These are phyloP conservation scores for Drosophila jambulina DNA, from an alignment of 1,140 invertebrate species.

Conservation along the genomic window DNA sequence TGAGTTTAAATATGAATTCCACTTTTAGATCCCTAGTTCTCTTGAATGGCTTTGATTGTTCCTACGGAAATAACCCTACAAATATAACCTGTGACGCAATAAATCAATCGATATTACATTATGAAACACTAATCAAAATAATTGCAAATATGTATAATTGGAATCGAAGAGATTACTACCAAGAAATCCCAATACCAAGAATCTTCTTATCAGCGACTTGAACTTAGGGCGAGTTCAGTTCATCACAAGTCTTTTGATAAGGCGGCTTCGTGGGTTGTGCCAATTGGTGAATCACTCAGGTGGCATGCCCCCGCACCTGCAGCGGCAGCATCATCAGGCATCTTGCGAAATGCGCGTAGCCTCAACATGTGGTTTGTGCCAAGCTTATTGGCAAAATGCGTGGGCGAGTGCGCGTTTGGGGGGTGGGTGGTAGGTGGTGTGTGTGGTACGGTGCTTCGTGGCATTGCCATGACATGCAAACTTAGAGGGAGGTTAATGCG, in stretches of 20 bases:
- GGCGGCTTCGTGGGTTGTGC: conserved; percentile 19
- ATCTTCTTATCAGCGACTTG: conserved; percentile 35
- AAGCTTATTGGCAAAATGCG: conserved; percentile 47
- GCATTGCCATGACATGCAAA: conserved; percentile 57
- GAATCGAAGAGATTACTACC: background rate
- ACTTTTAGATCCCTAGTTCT: background rate
- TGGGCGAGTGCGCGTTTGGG: conserved; percentile 34
- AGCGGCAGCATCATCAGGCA: conserved; percentile 13
- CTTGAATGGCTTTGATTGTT: background rate
- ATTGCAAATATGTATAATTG: conserved; percentile 2
- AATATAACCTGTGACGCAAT: background rate
- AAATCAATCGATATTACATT: background rate
- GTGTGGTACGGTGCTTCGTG: conserved; percentile 5
- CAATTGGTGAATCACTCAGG: conserved; percentile 66
- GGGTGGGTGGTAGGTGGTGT: conserved; percentile 8
- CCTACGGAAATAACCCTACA: background rate
- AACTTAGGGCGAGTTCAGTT: conserved; percentile 42
- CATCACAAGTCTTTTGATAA: conserved; percentile 35
- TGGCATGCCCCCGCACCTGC: conserved; percentile 37
- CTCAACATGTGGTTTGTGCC: conserved; percentile 76
- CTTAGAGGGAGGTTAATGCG: conserved; percentile 56
- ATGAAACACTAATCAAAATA: background rate
- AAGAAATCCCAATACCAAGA: conserved; percentile 2
- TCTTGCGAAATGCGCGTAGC: conserved; percentile 72
- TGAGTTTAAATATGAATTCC: background rate